These are phyloP conservation scores for Drosophila kohkoa DNA, from an alignment of 1,140 invertebrate genomes.

Conservation along the genomic window DNA sequence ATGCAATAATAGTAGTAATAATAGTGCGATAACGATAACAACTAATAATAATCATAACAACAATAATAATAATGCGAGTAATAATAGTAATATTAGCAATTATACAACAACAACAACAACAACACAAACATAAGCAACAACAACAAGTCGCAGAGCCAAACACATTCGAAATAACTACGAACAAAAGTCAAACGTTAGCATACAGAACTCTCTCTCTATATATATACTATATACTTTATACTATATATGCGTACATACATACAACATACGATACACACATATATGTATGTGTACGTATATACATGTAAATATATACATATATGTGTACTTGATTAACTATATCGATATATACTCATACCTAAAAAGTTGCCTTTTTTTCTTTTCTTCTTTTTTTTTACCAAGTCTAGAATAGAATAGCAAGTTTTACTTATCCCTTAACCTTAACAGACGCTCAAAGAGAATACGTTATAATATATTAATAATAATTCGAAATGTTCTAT, in stretches of 20 bases:
- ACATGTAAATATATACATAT: constrained; percentile 26
- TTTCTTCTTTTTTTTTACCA: constrained; percentile 22
- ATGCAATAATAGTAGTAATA: constrained; percentile 84
- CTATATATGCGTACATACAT: constrained; percentile 6
- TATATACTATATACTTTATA: constrained; percentile 7
- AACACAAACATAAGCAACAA: no score
- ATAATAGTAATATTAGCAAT: constrained; percentile 81
- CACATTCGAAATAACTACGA: constrained; percentile 74
- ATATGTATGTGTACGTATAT: constrained; percentile 20
- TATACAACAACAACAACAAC: constrained; percentile 4
- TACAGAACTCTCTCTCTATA: constrained; percentile 14
- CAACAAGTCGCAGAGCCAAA: constrained; percentile 73
- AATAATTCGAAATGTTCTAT: neutral
- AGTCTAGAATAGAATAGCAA: constrained; percentile 21
- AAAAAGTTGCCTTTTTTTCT: constrained; percentile 50
- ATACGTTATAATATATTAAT: neutral
- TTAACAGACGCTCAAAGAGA: neutral
- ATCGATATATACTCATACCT: neutral
- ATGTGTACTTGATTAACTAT: neutral
- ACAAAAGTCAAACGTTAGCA: constrained; percentile 75
- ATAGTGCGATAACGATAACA: constrained; percentile 51
- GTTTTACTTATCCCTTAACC: no score
- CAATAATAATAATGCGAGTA: constrained; percentile 60
- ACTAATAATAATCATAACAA: constrained; percentile 57
- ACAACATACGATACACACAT: constrained; percentile 20